Evolutionary conservation across 2,888 invertebrate species (phyloP).

Genomic region (Metalampra italica): DNA sequence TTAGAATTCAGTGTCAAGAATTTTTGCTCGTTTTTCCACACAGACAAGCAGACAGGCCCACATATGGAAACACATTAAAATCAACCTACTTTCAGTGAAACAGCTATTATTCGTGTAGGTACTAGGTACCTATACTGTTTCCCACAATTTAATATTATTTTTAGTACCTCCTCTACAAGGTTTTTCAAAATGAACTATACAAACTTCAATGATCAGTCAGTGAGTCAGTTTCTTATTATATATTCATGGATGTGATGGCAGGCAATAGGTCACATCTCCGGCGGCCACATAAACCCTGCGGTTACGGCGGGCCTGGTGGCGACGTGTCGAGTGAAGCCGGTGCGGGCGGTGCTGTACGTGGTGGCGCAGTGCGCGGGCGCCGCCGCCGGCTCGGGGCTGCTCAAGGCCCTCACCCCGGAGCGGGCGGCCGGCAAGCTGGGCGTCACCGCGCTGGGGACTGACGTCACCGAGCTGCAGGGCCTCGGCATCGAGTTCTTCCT

Average conservation of each 20-base stretch:
- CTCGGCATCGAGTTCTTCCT: conserved; percentile 94
- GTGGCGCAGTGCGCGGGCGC: conserved; percentile 90
- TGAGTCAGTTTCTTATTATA: too few relatives aligned
- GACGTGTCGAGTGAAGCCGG: conserved; percentile 86
- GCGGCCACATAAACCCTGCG: conserved; percentile 95
- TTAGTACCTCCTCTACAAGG: too few relatives aligned
- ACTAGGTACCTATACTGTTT: too few relatives aligned
- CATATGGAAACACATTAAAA: not conserved
- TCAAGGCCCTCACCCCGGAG: conserved; percentile 86
- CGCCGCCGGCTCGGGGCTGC: conserved; percentile 86
- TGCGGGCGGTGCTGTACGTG: conserved; percentile 88
- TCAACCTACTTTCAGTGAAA: not conserved
- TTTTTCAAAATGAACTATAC: too few relatives aligned
- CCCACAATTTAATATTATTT: too few relatives aligned
- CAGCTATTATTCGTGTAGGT: too few relatives aligned
- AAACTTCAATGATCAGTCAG: too few relatives aligned
- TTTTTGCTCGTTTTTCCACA: not conserved
- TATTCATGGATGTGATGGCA: conserved; percentile 38
- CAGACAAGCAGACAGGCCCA: not conserved
- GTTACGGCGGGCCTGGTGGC: conserved; percentile 90
- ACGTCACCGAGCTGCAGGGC: conserved; percentile 86
- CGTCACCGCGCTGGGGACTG: conserved; percentile 77
- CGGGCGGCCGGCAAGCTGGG: conserved; percentile 74
- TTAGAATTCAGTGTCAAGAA: not conserved
- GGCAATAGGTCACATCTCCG: conserved; percentile 92